Evolutionary conservation across 2,113 vertebrate genomes (phyloP), one percentile per base, ranked within the genome.

Genomic region (Terrapene triunguis): DNA sequence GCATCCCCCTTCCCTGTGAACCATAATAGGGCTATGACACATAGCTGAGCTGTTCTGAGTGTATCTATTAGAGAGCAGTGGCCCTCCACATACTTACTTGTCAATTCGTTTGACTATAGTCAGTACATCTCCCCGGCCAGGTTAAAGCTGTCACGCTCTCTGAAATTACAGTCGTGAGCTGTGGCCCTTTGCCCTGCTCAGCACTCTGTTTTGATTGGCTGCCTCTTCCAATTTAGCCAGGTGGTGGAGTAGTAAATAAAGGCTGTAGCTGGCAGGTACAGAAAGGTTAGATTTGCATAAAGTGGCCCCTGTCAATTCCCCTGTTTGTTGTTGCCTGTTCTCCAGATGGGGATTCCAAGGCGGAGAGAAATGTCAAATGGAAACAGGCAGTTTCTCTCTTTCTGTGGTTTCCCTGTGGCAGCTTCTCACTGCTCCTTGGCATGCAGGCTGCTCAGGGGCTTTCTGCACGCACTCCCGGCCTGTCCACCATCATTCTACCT

Each of bases 261-360:
- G 92, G 55, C 91, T 55, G 80, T 55, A 88, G 94, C 79, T 93
- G 80, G 94, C 85, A 97, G 92, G 93, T 94, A 50, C 85, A 90
- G 87, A 94, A 97, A 97, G 96, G 96, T 97, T 95, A 93, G 95
- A 94, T 97, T 98, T 97, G 90, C 96, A 96, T 93, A 89, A 80
- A 88, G 89, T 24, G 82, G 38, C 81, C 85, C 87, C 76, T 74
- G 88, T 88, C 92, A 95, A 97, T 95, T 92, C 69, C 94, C n/a
- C 72, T 95, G 89, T 97, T 95, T 97, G 88, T 96, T 90, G 91
- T 93, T 55, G 84, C 32, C 13, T 13, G 62, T 65, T 55, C 48
- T 53, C 91, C 89, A 84, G 2, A 62, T 92, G 95, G 96, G 93
- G 92, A 92, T 95, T 95, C 93, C 89, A 62, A 93, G 78, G 92